Conservation (phyloP, 2,113 vertebrate species). For the Gambusia affinis region DNA sequence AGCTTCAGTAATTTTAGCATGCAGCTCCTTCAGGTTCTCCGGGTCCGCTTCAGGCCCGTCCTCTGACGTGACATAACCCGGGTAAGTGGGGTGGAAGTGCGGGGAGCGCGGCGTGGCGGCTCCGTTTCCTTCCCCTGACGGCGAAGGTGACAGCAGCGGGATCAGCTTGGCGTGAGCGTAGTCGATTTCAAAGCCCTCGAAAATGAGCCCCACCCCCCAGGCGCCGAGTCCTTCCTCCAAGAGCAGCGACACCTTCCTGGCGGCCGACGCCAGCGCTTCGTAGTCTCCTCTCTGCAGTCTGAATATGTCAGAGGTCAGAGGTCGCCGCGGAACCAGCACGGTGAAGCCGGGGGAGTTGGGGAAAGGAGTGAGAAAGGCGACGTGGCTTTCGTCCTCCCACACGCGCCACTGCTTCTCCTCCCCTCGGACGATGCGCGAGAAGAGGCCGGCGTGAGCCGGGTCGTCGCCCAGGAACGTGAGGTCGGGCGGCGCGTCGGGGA, state of each 20-base stretch:
- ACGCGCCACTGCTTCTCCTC: slow-evolving; percentile 82
- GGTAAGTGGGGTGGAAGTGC: slow-evolving; percentile 67
- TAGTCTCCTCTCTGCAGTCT: slow-evolving; percentile 70
- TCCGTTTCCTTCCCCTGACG: not conserved
- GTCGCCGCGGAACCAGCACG: slow-evolving; percentile 77
- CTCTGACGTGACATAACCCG: slow-evolving; percentile 78
- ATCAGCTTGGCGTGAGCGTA: slow-evolving; percentile 82
- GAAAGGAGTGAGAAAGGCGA: slow-evolving; percentile 82
- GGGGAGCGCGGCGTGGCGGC: not conserved
- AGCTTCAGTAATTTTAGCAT: slow-evolving; percentile 50
- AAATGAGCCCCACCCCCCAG: slow-evolving; percentile 75
- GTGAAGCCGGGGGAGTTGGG: slow-evolving; percentile 80
- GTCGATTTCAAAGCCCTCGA: slow-evolving; percentile 82
- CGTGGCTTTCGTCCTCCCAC: slow-evolving; percentile 77
- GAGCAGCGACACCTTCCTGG: slow-evolving; percentile 60
- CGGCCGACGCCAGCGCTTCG: slow-evolving; percentile 61
- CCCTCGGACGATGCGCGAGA: slow-evolving; percentile 78
- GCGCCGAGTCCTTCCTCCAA: slow-evolving; percentile 68
- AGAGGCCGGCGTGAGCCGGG: slow-evolving; percentile 61
- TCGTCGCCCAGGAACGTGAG: slow-evolving; percentile 71
- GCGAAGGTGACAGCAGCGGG: slow-evolving; percentile 50
- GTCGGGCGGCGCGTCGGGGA: slow-evolving; percentile 42
- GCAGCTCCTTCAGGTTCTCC: slow-evolving; percentile 58
- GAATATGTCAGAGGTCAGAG: slow-evolving; percentile 79
- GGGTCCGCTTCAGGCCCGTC: slow-evolving; percentile 71